Evolutionary conservation across 2,797 vertebrate genomes (phyloP).

Genomic region (Luscinia megarhynchos): DNA sequence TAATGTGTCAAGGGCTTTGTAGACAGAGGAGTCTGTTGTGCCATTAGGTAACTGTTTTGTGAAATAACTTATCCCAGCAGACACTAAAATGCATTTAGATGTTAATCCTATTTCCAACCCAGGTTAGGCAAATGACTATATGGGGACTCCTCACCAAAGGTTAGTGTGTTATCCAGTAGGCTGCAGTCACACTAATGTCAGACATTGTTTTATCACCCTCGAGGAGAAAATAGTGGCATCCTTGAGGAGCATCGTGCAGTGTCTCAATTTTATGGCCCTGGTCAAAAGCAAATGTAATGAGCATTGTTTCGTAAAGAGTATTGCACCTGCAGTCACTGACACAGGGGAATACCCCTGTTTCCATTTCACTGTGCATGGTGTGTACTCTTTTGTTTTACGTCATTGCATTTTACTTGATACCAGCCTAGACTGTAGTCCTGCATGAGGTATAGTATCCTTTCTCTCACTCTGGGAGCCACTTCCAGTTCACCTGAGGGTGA

Average conservation of each 20-base stretch:
- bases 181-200: not conserved
- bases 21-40: not conserved
- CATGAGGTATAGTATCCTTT: not conserved
- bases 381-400: not conserved
- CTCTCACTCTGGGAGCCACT: not conserved
- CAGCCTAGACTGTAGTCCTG: not conserved
- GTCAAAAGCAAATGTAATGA: not conserved
- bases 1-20: not conserved
- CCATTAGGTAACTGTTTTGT: not conserved
- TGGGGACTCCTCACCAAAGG: not conserved
- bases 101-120: not conserved
- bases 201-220: not conserved
- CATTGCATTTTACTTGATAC: not conserved
- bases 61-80: not conserved
- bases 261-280: not conserved
- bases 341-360: not conserved
- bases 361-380: fast-evolving
- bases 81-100: not conserved
- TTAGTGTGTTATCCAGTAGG: not conserved
- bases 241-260: not conserved
- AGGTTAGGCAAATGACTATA: not conserved
- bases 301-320: not conserved
- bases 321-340: not conserved
- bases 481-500: not conserved
- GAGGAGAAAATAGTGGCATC: not conserved